Evolutionary conservation across 2,797 vertebrate species (phyloP).

Genomic region (Malurus splendens): DNA sequence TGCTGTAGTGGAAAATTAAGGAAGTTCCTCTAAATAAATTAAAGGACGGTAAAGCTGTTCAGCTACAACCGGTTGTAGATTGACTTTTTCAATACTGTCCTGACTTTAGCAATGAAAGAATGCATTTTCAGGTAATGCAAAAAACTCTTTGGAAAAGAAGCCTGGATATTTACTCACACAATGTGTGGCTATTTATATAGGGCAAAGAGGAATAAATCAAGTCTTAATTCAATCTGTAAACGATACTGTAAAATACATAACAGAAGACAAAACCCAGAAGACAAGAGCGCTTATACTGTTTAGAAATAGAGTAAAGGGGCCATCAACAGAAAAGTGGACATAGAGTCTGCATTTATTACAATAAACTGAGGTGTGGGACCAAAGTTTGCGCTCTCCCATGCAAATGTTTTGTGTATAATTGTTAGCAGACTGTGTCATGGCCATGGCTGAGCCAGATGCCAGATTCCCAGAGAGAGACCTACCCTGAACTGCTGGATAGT

Average conservation of each 20-base stretch:
- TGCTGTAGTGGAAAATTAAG: neutral
- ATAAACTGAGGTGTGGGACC: neutral
- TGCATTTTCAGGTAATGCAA: neutral
- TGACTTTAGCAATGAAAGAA: neutral
- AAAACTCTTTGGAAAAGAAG: neutral
- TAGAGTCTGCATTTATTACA: neutral
- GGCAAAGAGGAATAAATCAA: neutral
- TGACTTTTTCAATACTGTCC: neutral
- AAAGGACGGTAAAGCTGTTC: neutral
- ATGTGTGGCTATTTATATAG: neutral
- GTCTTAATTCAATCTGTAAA: neutral
- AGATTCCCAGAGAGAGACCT: neutral
- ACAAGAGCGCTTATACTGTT: neutral
- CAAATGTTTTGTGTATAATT: neutral
- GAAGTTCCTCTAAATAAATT: neutral
- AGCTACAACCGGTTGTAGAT: neutral
- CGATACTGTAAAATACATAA: neutral
- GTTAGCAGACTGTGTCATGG: neutral
- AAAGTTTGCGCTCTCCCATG: accelerated
- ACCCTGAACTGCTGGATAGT: neutral
- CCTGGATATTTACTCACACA: neutral
- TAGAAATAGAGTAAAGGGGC: neutral
- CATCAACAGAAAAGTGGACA: neutral
- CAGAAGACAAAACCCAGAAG: neutral
- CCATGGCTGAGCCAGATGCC: neutral